Conservation (phyloP, 2,888 invertebrate genomes). For the Smittia sp. region DNA sequence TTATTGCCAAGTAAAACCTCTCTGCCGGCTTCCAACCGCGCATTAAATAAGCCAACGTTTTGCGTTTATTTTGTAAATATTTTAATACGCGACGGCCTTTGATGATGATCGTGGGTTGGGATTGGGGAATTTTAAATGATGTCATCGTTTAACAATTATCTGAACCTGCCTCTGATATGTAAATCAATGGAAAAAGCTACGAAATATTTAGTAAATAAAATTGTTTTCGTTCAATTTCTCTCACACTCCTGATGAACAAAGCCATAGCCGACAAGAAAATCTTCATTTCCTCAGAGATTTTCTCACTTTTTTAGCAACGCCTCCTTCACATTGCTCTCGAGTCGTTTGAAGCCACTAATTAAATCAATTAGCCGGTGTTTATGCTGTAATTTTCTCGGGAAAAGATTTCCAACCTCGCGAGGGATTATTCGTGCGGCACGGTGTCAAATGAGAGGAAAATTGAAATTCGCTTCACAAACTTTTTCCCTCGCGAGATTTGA, state of each 20-base stretch:
- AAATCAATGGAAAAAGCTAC: too few relatives aligned
- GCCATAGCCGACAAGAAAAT: background rate
- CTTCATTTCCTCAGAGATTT: slow-evolving; percentile 1
- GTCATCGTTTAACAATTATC: background rate
- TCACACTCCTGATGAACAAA: too few relatives aligned
- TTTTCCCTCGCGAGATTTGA: background rate
- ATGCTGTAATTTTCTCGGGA: slow-evolving; percentile 9
- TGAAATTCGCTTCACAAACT: background rate
- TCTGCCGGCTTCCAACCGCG: background rate
- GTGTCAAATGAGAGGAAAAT: background rate
- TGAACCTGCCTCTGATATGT: background rate
- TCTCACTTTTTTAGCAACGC: background rate
- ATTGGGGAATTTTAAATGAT: background rate
- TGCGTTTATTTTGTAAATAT: slow-evolving; percentile 1
- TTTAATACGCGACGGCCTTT: background rate
- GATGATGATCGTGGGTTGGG: too few relatives aligned
- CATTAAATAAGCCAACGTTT: background rate
- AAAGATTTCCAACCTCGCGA: background rate
- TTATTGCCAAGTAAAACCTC: background rate
- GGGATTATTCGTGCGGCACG: background rate
- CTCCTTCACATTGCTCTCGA: background rate
- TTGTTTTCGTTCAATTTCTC: too few relatives aligned
- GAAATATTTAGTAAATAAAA: too few relatives aligned
- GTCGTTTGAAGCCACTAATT: slow-evolving; percentile 31
- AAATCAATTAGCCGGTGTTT: slow-evolving; percentile 38